Conservation (phyloP, 2,797 vertebrate species). For the Chaunax sp. region DNA sequence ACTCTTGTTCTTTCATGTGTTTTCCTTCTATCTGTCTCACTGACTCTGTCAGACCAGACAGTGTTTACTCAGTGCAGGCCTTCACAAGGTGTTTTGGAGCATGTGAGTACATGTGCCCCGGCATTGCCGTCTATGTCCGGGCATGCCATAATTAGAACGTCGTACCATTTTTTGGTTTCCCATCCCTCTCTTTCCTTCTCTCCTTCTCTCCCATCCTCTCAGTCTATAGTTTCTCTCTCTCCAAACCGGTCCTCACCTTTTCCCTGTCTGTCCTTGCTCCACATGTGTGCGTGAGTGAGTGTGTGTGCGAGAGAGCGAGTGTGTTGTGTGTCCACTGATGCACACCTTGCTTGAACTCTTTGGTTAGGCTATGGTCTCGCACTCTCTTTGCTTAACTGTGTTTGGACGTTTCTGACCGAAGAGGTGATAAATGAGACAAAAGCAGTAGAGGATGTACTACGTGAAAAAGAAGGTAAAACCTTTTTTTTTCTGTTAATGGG, state of each 20-base stretch:
- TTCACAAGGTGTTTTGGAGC: conserved; percentile 80
- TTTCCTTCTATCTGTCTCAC: conserved; percentile 17
- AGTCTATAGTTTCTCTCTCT: conserved; percentile 61
- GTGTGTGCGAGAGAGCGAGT: conserved; percentile 30
- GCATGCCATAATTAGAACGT: conserved; percentile 86
- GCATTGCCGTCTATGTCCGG: conserved; percentile 83
- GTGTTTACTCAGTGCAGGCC: conserved; percentile 79
- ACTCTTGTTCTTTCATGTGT: conserved; percentile 56
- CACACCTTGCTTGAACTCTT: conserved; percentile 63
- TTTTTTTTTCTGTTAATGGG: conserved; percentile 69
- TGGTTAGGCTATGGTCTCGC: conserved; percentile 52
- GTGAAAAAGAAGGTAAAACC: conserved; percentile 83
- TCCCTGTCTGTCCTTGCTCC: conserved; percentile 51
- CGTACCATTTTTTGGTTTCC: conserved; percentile 80
- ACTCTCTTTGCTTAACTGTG: conserved; percentile 54
- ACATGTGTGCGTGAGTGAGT: conserved; percentile 29
- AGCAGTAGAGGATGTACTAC: conserved; percentile 80
- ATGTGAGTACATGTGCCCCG: conserved; percentile 80
- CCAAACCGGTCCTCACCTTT: conserved; percentile 68
- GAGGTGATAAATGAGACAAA: conserved; percentile 60
- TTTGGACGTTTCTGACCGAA: conserved; percentile 67
- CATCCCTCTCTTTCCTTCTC: conserved; percentile 74
- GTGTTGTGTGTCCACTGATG: conserved; percentile 59
- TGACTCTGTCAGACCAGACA: conserved; percentile 68
- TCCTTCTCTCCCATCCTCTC: conserved; percentile 63